These are phyloP conservation scores for Apoda limacodes DNA, from an alignment of 2,888 invertebrate species.

Conservation along the genomic window DNA sequence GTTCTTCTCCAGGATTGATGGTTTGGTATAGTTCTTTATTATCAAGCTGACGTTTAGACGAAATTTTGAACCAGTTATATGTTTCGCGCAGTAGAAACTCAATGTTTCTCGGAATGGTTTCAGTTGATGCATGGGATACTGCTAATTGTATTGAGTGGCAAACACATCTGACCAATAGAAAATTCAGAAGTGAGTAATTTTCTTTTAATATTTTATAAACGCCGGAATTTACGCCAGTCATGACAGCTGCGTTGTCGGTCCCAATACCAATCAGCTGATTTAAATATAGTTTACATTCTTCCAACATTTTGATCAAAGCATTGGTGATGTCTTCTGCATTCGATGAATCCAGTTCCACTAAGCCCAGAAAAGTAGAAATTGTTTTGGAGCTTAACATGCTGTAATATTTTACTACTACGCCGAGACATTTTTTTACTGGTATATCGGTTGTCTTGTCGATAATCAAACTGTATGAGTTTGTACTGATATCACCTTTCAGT, in stretches of 20 bases:
- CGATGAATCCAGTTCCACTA: constrained; percentile 5
- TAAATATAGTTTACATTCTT: constrained; percentile 4
- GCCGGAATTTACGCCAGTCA: constrained; percentile 23
- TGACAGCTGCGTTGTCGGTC: constrained; percentile 25
- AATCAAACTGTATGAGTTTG: constrained; percentile 14
- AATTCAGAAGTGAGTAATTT: constrained; percentile 6
- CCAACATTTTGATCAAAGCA: constrained; percentile 6
- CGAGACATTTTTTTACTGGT: constrained; percentile 6
- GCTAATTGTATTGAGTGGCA: constrained; percentile 24
- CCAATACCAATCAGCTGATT: constrained; percentile 18
- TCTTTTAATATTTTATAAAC: constrained; percentile 19
- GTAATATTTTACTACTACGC: constrained; percentile 10
- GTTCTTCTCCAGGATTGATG: constrained; percentile 16
- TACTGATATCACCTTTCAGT: constrained; percentile 14
- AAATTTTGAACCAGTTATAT: constrained; percentile 8
- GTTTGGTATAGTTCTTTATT: constrained; percentile 15
- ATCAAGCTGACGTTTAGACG: constrained; percentile 6
- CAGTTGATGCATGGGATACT: constrained; percentile 21
- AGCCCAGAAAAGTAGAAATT: constrained; percentile 2
- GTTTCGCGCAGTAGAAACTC: constrained; percentile 6
- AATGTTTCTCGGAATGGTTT: constrained; percentile 22
- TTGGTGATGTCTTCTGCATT: constrained; percentile 6
- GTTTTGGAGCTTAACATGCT: constrained; percentile 4
- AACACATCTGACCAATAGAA: constrained; percentile 11
- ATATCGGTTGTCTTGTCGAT: constrained; percentile 10